Percentiles rank a stretch among this genome's conserved stretches.
These are phyloP conservation scores for Hydrolagus colliei DNA, from an alignment of 2,797 vertebrate genomes.

Conservation along the genomic window DNA sequence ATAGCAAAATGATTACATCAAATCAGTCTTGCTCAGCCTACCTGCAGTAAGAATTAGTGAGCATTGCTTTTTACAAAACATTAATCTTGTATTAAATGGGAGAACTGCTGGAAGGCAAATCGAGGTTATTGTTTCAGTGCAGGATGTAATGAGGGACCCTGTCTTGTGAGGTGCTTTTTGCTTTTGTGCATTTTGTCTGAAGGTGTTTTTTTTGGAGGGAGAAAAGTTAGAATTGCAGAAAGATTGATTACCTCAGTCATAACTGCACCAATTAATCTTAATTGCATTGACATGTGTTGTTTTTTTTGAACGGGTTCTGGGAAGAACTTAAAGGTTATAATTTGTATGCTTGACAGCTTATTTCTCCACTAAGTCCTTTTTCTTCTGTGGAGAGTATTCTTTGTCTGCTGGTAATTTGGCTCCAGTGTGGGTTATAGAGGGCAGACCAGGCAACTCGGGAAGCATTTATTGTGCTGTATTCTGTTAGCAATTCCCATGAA, in stretches of 20 bases:
- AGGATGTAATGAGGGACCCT: too few species aligned
- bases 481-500: neutral
- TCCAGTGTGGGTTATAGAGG: too few species aligned
- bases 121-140: too few species aligned
- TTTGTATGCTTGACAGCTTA: conserved; percentile 5
- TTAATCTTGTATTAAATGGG: neutral
- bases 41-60: neutral
- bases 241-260: conserved; percentile 38
- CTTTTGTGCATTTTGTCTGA: too few species aligned
- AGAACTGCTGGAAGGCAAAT: neutral
- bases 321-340: conserved; percentile 6
- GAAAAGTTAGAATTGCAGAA: conserved; percentile 2
- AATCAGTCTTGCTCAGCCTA: neutral
- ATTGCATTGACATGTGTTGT: conserved; percentile 38
- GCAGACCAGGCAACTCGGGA: neutral
- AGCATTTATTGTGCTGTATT: neutral
- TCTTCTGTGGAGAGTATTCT: neutral
- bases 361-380: neutral
- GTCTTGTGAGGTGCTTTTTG: too few species aligned
- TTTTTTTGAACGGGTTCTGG: conserved; percentile 41
- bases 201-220: neutral
- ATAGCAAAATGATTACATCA: neutral
- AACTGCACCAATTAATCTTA: conserved; percentile 40
- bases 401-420: neutral
- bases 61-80: neutral